These are phyloP conservation scores for Enteromius unitaeniatus DNA, from an alignment of 2,797 vertebrate genomes.

Conservation along the genomic window DNA sequence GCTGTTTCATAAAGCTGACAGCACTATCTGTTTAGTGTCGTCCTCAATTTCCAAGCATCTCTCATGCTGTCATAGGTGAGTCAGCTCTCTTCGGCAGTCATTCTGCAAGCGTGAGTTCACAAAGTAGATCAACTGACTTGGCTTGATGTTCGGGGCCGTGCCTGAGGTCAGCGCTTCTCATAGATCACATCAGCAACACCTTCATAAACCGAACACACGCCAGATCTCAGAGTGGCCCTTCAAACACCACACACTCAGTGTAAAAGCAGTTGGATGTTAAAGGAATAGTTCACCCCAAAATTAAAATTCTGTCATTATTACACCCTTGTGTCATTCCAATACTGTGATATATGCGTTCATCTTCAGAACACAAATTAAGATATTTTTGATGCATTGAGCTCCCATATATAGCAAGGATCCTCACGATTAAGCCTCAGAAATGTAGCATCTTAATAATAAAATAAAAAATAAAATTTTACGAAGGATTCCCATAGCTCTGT, in stretches of 20 bases:
- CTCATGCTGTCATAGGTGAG: conserved; percentile 25
- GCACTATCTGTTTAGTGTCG: conserved; percentile 17
- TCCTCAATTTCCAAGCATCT: conserved; percentile 24
- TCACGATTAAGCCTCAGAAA: too few species aligned
- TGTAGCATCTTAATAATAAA: too few species aligned
- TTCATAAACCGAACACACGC: not conserved
- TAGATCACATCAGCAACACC: conserved; percentile 16
- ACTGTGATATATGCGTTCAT: too few species aligned
- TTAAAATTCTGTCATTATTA: too few species aligned
- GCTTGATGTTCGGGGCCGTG: not conserved
- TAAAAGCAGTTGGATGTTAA: conserved; percentile 6
- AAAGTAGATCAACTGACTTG: conserved; percentile 10
- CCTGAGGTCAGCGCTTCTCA: not conserved
- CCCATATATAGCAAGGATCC: too few species aligned
- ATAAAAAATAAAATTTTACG: too few species aligned
- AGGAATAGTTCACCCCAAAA: too few species aligned
- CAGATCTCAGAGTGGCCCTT: not conserved
- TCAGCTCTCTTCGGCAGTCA: conserved; percentile 32
- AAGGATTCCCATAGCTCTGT: too few species aligned
- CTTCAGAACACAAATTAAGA: too few species aligned
- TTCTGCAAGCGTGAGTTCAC: conserved; percentile 26
- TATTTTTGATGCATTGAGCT: too few species aligned
- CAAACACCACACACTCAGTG: not conserved
- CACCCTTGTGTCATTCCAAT: too few species aligned
- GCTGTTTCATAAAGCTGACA: conserved; percentile 31